These are phyloP conservation scores for Nyctibius grandis DNA, from an alignment of 2,797 vertebrate species.

Conservation along the genomic window DNA sequence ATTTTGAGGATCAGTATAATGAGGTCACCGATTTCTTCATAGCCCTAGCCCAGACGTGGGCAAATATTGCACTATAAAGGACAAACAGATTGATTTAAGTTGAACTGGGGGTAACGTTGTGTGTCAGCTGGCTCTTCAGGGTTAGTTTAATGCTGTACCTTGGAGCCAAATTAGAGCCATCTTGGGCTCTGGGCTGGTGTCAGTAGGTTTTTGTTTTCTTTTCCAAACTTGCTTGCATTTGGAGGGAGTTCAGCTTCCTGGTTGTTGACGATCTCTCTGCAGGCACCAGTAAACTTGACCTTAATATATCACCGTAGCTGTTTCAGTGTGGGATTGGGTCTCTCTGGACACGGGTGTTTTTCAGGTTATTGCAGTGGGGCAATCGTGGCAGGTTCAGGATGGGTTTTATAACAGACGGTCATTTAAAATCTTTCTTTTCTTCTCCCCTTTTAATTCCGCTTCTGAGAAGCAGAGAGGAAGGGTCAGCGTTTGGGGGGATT, in stretches of 20 bases:
- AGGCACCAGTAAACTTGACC: background rate
- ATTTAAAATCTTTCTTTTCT: background rate
- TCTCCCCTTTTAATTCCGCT: background rate
- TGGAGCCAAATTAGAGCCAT: background rate
- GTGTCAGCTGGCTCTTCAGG: background rate
- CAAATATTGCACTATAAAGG: background rate
- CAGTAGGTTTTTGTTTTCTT: background rate
- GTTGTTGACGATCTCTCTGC: background rate
- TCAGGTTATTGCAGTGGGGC: background rate
- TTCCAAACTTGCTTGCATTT: background rate
- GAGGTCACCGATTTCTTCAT: background rate
- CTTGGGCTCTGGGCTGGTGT: background rate
- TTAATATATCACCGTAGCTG: background rate
- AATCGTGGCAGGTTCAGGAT: background rate
- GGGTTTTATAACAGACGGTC: background rate
- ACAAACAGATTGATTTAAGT: background rate
- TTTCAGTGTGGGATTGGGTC: background rate
- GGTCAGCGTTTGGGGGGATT: background rate
- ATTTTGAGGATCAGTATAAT: background rate
- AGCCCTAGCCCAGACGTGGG: background rate
- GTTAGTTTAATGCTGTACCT: background rate
- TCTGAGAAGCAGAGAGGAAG: background rate
- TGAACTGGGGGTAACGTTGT: background rate
- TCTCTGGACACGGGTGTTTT: background rate
- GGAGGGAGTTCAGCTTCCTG: slow-evolving; percentile 18